Conservation (phyloP, 2,888 invertebrate genomes). For the Caenorhabditis zanzibari region DNA sequence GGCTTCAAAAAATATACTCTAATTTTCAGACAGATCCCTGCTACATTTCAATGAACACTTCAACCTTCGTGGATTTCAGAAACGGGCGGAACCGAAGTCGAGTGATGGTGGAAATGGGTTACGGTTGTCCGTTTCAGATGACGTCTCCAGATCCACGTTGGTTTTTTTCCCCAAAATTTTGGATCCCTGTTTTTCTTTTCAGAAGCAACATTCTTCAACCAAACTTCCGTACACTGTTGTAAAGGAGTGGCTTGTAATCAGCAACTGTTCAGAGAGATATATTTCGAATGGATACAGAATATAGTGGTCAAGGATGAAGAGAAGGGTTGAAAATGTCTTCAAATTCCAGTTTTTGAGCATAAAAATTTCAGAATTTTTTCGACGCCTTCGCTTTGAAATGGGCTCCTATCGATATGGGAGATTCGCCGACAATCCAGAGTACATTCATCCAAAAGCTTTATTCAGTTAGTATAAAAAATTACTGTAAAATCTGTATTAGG, state of each 20-base stretch:
- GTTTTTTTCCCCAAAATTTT: neutral
- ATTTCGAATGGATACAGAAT: constrained; percentile 47
- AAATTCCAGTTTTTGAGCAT: neutral
- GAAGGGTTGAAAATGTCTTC: neutral
- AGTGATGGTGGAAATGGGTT: constrained; percentile 21
- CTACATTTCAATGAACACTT: constrained; percentile 9
- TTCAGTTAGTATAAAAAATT: constrained; percentile 9
- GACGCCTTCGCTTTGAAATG: constrained; percentile 14
- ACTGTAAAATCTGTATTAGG: no score
- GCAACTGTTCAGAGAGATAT: constrained; percentile 23
- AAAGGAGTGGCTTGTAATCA: constrained; percentile 11
- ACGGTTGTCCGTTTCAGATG: constrained; percentile 26
- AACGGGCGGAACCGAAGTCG: neutral
- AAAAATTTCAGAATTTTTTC: constrained; percentile 24
- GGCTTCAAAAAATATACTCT: neutral
- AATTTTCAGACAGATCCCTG: constrained; percentile 3
- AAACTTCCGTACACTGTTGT: constrained; percentile 11
- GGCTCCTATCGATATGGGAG: neutral
- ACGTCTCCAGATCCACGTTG: neutral
- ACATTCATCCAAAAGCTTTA: constrained; percentile 3
- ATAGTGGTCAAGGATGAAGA: constrained; percentile 18
- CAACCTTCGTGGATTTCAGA: neutral
- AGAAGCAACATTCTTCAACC: neutral
- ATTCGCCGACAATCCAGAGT: neutral
- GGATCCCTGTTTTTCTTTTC: neutral